Evolutionary conservation across 2,888 invertebrate species (phyloP), one percentile per base, ranked within the genome.

Genomic region (Thecophora atra): DNA sequence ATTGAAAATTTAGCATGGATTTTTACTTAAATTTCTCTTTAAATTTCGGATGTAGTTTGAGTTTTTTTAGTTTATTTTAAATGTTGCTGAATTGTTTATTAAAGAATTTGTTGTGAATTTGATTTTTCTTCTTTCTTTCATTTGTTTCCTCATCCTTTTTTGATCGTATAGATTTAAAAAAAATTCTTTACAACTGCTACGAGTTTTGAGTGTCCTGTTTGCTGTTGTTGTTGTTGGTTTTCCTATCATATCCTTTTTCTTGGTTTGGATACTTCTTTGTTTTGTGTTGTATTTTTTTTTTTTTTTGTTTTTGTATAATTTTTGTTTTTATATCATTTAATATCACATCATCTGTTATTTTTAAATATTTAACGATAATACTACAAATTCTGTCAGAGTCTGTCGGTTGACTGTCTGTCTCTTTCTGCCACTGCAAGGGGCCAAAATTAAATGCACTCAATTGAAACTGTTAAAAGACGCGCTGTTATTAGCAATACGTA

Each of bases 261-360:
- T 67, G 37, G 6, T 37, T 37, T 37, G 65, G 68, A 64, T 68
- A 69, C 24, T 71, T 71, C 68, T 73, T 71, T 73, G 63, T 58
- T 74, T 74, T 76, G 42, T 72, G 72, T 73, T 72, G 54, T 74
- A 71, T 21, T 71, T 75, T 75, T 26, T 72, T 75, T 75, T 72
- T 74, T 72, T 70, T 76, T 74, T 73, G 68, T 74, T 73, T 77
- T 44, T 67, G 21, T 30, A 70, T 69, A 65, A 72, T 74, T 60
- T 72, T 73, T 73, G 75, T 75, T 76, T 77, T 77, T 79, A 77
- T 78, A 79, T 79, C 79, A 77, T 75, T 79, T 80, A 81, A 81
- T 81, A 81, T 81, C 79, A 79, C 79, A 79, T 81, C 78, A 78
- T 78, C 79, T 80, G 80, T 26, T 79, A 76, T 78, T 78, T 78